Base-by-base conservation (phyloP, 1,140 invertebrate species). In the Drosophila ironensis region DNA sequence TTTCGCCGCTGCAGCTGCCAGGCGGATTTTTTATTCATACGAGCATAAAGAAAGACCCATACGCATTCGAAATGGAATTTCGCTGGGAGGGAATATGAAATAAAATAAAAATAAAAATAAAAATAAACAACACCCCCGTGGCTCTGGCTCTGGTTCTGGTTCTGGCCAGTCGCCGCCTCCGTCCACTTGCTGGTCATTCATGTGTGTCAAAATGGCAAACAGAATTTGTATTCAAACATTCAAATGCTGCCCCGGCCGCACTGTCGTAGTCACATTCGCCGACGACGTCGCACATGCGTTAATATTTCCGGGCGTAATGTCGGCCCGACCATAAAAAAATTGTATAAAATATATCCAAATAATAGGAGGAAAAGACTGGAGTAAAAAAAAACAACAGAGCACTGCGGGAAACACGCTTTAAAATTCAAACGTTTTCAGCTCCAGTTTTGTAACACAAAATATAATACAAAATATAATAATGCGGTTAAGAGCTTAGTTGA, bases 151-250 rank as follows among this genome's bases (percentile, higher is more conserved):
- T n/a, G n/a, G n/a, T n/a, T n/a, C n/a, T 25, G 24, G 4, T 9
- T 4, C 8, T 37, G 16, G 52, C 38, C 12, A 6, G n/a, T 37
- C 27, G 52, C 38, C 37, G n/a, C n/a, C 11, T 41, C 37, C 57
- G 60, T 60, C 38, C 72, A 61, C 66, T 67, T 33, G 80, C 70
- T 86, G 80, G 74, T 68, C 80, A 86, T 86, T 86, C 80, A 86
- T 86, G 80, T 86, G 80, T 86, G 80, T 80, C 80, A 86, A 86
- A 86, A 86, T 86, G 71, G 80, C 80, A 84, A 84, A 84, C 74
- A 74, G 80, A 84, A 84, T 82, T 81, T 64, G 78, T 82, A 82
- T 82, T 82, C 80, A 84, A 84, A 82, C 77, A 82, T 82, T 82
- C 77, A 82, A 76, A 82, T 63, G 41, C 35, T 37, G 47, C 53